Percentiles rank a stretch among this genome's conserved stretches.
phyloP scores from a whole-genome alignment of 2,888 invertebrate species.

The Xanthorhoe designata region DNA sequence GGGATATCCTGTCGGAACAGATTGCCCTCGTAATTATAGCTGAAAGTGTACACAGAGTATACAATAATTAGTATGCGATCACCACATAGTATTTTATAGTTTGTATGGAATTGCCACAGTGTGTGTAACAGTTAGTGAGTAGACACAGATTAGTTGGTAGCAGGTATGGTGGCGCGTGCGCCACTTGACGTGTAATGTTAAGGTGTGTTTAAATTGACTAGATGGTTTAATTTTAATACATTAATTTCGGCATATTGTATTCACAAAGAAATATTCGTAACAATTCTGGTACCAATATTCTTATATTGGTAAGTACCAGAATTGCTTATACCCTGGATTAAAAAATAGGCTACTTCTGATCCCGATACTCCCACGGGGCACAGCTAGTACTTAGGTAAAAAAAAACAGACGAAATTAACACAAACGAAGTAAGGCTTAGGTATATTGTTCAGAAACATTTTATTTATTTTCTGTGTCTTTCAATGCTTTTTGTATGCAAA shows the following conservation, averaged over 20 bases:
- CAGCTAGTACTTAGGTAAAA: too few relatives aligned
- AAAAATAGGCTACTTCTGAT: too few relatives aligned
- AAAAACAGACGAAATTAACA: too few relatives aligned
- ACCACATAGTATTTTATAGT: background rate
- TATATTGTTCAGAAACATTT: too few relatives aligned
- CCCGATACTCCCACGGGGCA: too few relatives aligned
- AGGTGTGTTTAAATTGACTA: background rate
- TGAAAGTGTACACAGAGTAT: conserved; percentile 56
- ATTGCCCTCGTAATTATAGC: conserved; percentile 75
- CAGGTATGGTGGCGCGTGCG: conserved; percentile 20
- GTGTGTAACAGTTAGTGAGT: background rate
- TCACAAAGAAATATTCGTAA: too few relatives aligned
- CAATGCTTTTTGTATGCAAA: background rate
- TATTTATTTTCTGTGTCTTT: background rate
- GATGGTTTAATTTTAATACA: background rate
- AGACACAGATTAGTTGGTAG: background rate
- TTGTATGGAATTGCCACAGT: background rate
- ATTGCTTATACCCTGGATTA: too few relatives aligned
- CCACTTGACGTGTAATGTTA: conserved; percentile 22
- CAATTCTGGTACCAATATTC: too few relatives aligned
- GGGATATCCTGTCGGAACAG: conserved; percentile 81
- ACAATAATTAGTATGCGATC: background rate
- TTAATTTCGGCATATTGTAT: too few relatives aligned
- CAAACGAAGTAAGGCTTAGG: too few relatives aligned
- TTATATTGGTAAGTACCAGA: too few relatives aligned